These are phyloP conservation scores for Typhlichthys eigenmanni DNA, from an alignment of 2,797 vertebrate genomes.

Conservation along the genomic window DNA sequence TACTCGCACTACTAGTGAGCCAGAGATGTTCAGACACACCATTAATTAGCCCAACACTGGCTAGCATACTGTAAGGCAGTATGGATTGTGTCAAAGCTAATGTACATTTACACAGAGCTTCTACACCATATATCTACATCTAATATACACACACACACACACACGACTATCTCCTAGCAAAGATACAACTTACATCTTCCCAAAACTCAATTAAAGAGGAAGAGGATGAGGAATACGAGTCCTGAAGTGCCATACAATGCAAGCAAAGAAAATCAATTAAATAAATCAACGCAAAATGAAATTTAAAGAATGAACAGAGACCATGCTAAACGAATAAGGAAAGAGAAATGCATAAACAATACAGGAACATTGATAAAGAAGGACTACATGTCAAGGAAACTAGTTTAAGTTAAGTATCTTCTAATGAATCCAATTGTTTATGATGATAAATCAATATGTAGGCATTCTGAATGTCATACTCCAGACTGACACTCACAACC, in stretches of 20 bases:
- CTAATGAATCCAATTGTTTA: background rate
- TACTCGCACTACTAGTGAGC: background rate
- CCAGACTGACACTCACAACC: background rate
- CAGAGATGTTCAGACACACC: constrained; percentile 17
- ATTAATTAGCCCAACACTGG: constrained; percentile 15
- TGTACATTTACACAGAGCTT: constrained; percentile 10
- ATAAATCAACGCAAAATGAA: constrained; percentile 40
- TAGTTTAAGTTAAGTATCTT: background rate
- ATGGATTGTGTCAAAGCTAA: constrained; percentile 12
- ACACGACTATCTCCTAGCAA: constrained; percentile 42
- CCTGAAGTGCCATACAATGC: constrained; percentile 86
- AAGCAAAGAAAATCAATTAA: constrained; percentile 68
- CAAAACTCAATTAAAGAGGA: constrained; percentile 98
- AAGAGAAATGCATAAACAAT: background rate
- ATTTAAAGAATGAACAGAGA: constrained; percentile 9
- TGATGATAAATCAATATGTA: background rate
- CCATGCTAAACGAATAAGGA: constrained; percentile 14
- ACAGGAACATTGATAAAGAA: background rate
- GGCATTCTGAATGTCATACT: background rate
- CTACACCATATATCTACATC: constrained; percentile 19
- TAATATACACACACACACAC: constrained; percentile 4
- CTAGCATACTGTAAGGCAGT: constrained; percentile 8
- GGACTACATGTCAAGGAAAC: background rate
- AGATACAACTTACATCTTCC: constrained; percentile 92
- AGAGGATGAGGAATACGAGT: constrained; percentile 94